These are phyloP conservation scores for Tineola bisselliella DNA, from an alignment of 2,888 invertebrate genomes.

Conservation along the genomic window DNA sequence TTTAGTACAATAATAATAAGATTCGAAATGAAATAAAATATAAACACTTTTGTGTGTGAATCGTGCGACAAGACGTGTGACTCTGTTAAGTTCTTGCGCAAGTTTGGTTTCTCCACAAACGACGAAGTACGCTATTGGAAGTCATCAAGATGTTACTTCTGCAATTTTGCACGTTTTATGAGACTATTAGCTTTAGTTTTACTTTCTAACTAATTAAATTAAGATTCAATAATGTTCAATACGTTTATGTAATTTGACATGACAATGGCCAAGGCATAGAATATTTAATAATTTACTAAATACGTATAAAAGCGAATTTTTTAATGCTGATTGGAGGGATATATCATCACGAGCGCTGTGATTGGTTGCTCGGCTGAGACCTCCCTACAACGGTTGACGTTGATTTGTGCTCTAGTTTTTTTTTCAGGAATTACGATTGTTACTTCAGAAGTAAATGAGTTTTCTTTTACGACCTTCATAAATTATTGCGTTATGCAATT, in stretches of 20 bases:
- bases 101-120: conserved; percentile 1
- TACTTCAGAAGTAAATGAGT: neutral
- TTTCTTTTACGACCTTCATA: neutral
- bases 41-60: neutral
- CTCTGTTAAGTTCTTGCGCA: neutral
- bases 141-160: neutral
- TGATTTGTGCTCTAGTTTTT: no score
- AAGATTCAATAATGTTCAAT: no score
- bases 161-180: neutral
- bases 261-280: no score
- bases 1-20: neutral
- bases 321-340: no score
- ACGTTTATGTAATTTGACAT: no score
- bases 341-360: no score
- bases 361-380: no score
- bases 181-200: no score
- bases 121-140: neutral
- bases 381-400: no score
- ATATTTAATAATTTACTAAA: no score
- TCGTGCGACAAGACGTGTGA: neutral
- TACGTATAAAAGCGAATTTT: no score
- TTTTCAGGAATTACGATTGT: neutral
- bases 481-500: neutral
- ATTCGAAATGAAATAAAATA: neutral
- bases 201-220: no score